A percentile compares a stretch with the other conserved stretches of the same genome.
Conservation (phyloP, 2,113 vertebrate genomes). For the Tichodroma muraria region DNA sequence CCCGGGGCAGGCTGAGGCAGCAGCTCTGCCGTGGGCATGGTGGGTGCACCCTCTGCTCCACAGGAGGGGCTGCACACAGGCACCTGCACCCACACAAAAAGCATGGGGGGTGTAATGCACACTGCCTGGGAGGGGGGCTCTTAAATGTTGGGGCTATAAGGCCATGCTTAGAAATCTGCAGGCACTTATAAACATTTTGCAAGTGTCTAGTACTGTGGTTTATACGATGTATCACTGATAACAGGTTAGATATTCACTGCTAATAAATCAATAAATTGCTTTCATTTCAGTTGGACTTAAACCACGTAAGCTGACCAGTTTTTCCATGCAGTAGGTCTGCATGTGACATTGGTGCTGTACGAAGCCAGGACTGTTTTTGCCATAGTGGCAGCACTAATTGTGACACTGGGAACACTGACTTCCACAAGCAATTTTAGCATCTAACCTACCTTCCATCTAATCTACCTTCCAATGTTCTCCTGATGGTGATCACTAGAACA, state of each 20-base stretch:
- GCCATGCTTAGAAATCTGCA: not conserved
- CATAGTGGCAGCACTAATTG: not conserved
- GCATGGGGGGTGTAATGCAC: not conserved
- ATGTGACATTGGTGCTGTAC: not conserved
- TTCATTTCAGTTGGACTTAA: not conserved
- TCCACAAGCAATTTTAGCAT: not conserved
- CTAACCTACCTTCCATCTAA: not conserved
- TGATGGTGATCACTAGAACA: not conserved
- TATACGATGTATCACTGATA: not conserved
- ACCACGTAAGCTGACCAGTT: not conserved
- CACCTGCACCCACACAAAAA: not conserved
- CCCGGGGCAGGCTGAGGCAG: no score
- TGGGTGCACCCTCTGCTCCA: rapidly evolving
- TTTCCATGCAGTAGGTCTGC: not conserved
- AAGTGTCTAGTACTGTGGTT: not conserved
- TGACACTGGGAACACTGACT: not conserved
- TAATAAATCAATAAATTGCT: not conserved
- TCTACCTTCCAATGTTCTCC: not conserved
- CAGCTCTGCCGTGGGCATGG: rapidly evolving
- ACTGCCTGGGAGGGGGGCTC: rapidly evolving
- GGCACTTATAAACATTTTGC: not conserved
- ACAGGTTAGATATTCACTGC: not conserved
- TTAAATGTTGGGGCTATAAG: not conserved
- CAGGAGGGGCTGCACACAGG: not conserved
- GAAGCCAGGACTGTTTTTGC: not conserved